Base-by-base conservation (phyloP, 2,888 invertebrate species). In the Sisyra nigra region DNA sequence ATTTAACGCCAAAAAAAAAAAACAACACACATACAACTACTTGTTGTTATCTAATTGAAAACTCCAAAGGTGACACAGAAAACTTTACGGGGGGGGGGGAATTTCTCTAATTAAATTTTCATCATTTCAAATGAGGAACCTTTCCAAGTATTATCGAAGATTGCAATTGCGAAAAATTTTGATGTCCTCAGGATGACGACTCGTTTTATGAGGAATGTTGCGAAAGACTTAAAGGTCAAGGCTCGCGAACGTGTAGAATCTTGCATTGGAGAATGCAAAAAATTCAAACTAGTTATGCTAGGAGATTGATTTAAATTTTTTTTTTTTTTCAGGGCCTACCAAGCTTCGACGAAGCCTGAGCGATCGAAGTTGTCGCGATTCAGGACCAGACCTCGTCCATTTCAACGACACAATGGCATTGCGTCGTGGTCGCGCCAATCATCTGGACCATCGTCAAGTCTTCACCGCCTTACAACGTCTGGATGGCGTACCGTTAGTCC, bases 321-420 rank as follows among this genome's bases (percentile, higher is more conserved):
- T 11, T 45, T 41, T 34, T 30, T 35, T 54, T 50, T 34, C 46
- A 54, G 52, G 48, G 15, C 49, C 52, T 35, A 51, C 52, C 39
- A 53, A 53, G 46, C 51, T 67, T 14, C 55, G 61, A 11, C 54
- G 66, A 42, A 63, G 62, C 46, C 53, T 60, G 34, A 67, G 66
- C 52, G 66, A 66, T 44, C 59, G 66, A 37, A 19, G 11, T 11
- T 17, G 19, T 3, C 17, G 19, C 19, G 11, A 37, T 19, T 11
- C 17, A 8, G 19, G 2, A 37, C 6, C 37, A 18, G 19, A 37
- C 8, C 57, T 72, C 41, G 72, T 79, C 8, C 69, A 69, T 47
- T 84, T 83, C 59, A 69, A 80, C 57, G 88, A 89, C 59, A 87
- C 87, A 18, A 88, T 87, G 81, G 80, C 87, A 17, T 66, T 88